Evolutionary conservation across 2,888 invertebrate species (phyloP).

Genomic region (Caenorhabditis sp.): DNA sequence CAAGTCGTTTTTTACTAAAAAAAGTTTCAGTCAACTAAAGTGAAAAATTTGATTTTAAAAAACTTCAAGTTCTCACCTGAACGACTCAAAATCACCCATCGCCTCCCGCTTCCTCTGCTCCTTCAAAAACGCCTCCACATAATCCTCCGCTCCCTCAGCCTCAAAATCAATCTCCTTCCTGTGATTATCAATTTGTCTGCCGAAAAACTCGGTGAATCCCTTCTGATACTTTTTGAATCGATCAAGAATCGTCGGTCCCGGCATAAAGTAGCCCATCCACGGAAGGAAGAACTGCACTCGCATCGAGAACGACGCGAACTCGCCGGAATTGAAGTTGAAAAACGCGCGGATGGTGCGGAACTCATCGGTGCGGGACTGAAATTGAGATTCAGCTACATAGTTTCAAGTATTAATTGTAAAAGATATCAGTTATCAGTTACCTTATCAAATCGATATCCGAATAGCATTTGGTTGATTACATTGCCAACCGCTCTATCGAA

Average conservation of each 20-base stretch:
- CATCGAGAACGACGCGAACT: slow-evolving; percentile 51
- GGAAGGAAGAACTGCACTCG: slow-evolving; percentile 57
- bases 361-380: slow-evolving; percentile 45
- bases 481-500: slow-evolving; percentile 64
- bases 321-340: slow-evolving; percentile 59
- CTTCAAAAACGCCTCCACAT: slow-evolving; percentile 64
- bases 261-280: slow-evolving; percentile 59
- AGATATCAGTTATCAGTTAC: no score
- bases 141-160: slow-evolving; percentile 48
- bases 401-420: no score
- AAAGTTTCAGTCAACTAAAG: no score
- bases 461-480: slow-evolving; percentile 68
- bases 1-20: no score
- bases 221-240: slow-evolving; percentile 62
- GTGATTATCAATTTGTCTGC: slow-evolving; percentile 62
- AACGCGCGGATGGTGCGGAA: slow-evolving; percentile 55
- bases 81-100: slow-evolving; percentile 40
- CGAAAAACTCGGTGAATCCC: slow-evolving; percentile 67
- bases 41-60: no score
- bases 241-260: slow-evolving; percentile 55
- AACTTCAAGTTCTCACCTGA: no score
- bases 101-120: slow-evolving; percentile 58
- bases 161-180: slow-evolving; percentile 53
- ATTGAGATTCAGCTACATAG: no score
- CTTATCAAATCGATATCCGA: slow-evolving; percentile 69